A percentile compares a stretch with the other conserved stretches of the same genome.
Conservation (phyloP, 2,113 vertebrate species). For the Rhinichthys klamathensis region DNA sequence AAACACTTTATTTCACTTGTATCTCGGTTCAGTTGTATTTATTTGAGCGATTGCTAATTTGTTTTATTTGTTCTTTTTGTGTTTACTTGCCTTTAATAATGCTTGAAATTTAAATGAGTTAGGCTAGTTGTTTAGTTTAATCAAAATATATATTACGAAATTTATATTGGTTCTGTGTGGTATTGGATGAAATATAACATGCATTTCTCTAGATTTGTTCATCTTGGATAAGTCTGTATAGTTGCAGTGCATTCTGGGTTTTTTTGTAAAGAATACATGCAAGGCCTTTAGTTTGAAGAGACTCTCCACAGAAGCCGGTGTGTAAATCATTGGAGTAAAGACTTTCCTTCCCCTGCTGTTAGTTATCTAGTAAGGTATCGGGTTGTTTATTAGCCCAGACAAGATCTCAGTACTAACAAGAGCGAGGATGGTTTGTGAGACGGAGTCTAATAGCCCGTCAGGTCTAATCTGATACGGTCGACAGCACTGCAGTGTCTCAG, state of each 20-base stretch:
- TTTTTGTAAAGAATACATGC: neutral
- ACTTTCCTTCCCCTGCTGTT: neutral
- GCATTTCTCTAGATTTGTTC: neutral
- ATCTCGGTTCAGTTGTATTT: no score
- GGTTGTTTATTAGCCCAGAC: constrained; percentile 44
- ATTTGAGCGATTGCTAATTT: no score
- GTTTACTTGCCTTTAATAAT: no score
- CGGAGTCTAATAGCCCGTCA: constrained; percentile 6
- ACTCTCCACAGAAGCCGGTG: neutral
- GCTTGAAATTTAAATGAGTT: no score
- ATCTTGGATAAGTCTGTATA: neutral
- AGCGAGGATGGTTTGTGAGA: neutral
- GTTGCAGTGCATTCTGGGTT: neutral
- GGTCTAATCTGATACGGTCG: constrained; percentile 30
- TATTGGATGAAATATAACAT: no score
- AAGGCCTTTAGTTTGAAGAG: neutral
- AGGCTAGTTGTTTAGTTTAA: no score
- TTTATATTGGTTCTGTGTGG: no score
- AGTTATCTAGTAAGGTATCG: neutral
- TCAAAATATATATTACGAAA: no score
- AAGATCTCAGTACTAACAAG: constrained; percentile 30
- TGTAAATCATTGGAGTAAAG: constrained; percentile 30
- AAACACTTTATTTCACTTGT: no score
- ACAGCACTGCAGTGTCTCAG: neutral
- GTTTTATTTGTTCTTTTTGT: no score